Percentiles rank a stretch among this genome's conserved stretches.
phyloP scores from a whole-genome alignment of 2,888 invertebrate species.

The Gymnocheta viridis region DNA sequence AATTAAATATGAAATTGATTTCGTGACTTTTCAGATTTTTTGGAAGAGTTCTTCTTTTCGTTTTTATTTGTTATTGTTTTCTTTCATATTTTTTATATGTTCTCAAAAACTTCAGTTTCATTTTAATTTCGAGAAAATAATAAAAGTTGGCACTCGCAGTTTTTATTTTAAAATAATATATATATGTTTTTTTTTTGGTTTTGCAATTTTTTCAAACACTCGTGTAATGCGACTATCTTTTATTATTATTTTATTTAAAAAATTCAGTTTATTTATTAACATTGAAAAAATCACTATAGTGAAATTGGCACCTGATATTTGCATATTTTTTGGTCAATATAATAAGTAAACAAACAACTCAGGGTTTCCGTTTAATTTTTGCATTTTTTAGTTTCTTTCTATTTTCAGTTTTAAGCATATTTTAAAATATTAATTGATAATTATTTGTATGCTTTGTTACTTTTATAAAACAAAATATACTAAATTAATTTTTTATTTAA shows the following conservation, averaged over 20 bases:
- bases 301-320: conserved; percentile 68
- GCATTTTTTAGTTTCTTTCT: conserved; percentile 22
- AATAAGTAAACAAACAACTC: conserved; percentile 35
- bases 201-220: conserved; percentile 17
- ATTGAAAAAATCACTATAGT: conserved; percentile 18
- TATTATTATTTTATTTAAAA: conserved; percentile 39
- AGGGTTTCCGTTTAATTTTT: conserved; percentile 49
- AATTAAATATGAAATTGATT: too few species aligned
- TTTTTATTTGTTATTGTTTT: neutral
- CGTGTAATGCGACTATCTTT: conserved; percentile 15
- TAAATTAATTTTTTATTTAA: neutral
- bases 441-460: conserved; percentile 41
- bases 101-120: neutral
- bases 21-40: neutral
- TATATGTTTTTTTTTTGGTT: neutral
- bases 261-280: neutral
- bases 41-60: neutral
- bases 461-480: conserved; percentile 13
- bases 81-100: neutral
- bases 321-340: conserved; percentile 69
- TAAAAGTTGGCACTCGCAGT: conserved; percentile 55
- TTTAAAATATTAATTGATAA: conserved; percentile 8
- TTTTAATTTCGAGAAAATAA: neutral
- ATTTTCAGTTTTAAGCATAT: conserved; percentile 24
- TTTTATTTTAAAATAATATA: neutral